Base-by-base conservation (phyloP, 2,797 vertebrate species). In the Myioborus melanocephalus region DNA sequence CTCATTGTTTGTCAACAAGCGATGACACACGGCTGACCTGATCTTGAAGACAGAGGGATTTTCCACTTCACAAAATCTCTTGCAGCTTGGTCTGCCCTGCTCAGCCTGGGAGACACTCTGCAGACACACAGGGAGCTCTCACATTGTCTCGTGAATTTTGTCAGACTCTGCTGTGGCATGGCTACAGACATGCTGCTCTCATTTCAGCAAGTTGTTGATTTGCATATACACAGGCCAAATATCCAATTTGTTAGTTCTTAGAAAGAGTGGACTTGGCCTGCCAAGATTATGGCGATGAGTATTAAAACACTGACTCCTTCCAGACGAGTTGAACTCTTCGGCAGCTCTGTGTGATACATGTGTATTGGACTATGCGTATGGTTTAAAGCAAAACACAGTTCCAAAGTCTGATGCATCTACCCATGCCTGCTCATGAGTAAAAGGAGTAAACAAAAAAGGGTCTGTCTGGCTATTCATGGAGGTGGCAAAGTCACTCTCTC, bases 131-230 rank as follows among this genome's bases (percentile, higher is more conserved):
- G 9, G 37, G 35, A 87, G 8, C 32, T 83, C 46, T 43, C 2
- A 1, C 1, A 1, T 28, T 66, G 49, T 35, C 35, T 73, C 0
- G 1, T 9, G 52, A 8, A 2, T 53, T 83, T 39, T 1, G 2
- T 21, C 60, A 73, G 34, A 6, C 24, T 77, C 53, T 73, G 21
- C 30, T 20, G 19, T 34, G 41, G 18, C 71, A 61, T 7, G 47
- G 41, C 21, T 78, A 43, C 27, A 55, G 41, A 32, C 49, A 47
- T 1, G 0, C 17, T 78, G 16, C 11, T 84, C 13, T 56, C 9
- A 28, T 32, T 91, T 39, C 41, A 35, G 10, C 26, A 27, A 69
- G 28, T n/a, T 75, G 37, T 57, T 68, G 26, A 47, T 78, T 68
- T 91, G 46, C 61, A 47, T 35, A 56, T 6, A 9, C 14, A 26